Evolutionary conservation across 2,888 invertebrate genomes (phyloP), one percentile per base, ranked within the genome.

Genomic region (Ectemnius continuus): DNA sequence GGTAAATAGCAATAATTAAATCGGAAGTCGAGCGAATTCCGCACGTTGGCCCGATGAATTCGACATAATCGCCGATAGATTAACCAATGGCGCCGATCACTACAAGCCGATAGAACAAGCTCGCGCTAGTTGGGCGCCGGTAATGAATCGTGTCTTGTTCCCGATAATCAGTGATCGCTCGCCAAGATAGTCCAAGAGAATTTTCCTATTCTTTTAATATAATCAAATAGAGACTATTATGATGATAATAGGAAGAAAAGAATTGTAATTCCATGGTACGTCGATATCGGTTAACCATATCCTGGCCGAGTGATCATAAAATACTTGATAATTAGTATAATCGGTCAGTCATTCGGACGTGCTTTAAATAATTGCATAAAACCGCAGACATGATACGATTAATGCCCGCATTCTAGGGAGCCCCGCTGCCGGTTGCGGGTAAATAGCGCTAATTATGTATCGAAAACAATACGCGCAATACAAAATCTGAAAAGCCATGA

Each of bases 1-100:
- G 83, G 83, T 82, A 82, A 83, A 83, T 83, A 82, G 82, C 84
- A 83, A 83, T 84, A 83, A 83, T 83, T 83, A 83, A 83, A 84
- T 83, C 83, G 84, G 83, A 83, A 83, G 80, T 83, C 80, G 78
- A 82, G 82, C 83, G 84, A 84, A 83, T 80, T 82, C 81, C 80
- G 81, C 73, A 78, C 81, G 82, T 82, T 82, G 75, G 80, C 67
- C 75, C 80, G 76, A 82, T 80, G 83, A 83, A 82, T 83, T 82
- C 83, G 76, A 84, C 83, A 80, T 83, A 83, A 83, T 83, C 83
- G 83, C 78, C 75, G 83, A 78, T 80, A 82, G 82, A 83, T 84
- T 83, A 78, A 80, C 80, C 36, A 83, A 83, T 83, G 78, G 82
- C 79, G 81, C 81, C 81, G 81, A 83, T 83, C 83, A 83, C 68